Conservation (phyloP, 2,888 invertebrate species). For the Drosophila paramelanica region DNA sequence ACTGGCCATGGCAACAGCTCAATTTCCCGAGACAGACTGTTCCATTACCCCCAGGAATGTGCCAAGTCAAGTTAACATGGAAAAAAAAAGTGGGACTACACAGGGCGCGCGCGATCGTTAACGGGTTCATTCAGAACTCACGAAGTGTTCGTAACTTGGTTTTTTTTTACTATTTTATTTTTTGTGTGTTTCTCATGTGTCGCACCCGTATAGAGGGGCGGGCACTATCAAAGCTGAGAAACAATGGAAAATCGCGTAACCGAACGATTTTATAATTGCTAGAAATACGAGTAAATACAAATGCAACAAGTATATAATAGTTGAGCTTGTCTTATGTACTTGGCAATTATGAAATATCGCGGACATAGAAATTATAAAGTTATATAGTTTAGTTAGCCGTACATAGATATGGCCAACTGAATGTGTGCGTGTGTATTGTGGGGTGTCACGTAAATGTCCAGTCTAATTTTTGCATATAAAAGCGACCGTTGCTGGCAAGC, state of each 20-base stretch:
- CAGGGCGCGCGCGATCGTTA: constrained; percentile 21
- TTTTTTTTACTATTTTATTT: neutral
- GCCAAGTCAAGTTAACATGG: constrained; percentile 1
- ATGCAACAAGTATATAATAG: constrained; percentile 11
- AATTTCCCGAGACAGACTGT: constrained; percentile 15
- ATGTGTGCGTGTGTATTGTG: constrained; percentile 1
- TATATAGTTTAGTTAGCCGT: neutral
- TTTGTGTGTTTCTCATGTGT: constrained; percentile 14
- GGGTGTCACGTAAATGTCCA: constrained; percentile 57
- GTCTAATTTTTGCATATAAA: constrained; percentile 64
- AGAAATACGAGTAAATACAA: constrained; percentile 8
- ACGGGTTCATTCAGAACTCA: constrained; percentile 49
- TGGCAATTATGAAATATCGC: constrained; percentile 38
- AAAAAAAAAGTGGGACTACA: constrained; percentile 24
- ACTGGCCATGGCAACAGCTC: constrained; percentile 4
- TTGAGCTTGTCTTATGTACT: constrained; percentile 16
- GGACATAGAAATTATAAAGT: constrained; percentile 35
- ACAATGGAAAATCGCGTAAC: constrained; percentile 66
- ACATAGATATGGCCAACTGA: neutral
- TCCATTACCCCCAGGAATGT: constrained; percentile 27
- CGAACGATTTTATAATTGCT: constrained; percentile 65
- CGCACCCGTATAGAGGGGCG: neutral
- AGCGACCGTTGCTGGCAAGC: constrained; percentile 33
- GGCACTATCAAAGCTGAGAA: constrained; percentile 39
- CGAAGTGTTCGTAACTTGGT: constrained; percentile 31